Conservation (phyloP, 1,140 invertebrate genomes). For the Chlorops oryzae region DNA sequence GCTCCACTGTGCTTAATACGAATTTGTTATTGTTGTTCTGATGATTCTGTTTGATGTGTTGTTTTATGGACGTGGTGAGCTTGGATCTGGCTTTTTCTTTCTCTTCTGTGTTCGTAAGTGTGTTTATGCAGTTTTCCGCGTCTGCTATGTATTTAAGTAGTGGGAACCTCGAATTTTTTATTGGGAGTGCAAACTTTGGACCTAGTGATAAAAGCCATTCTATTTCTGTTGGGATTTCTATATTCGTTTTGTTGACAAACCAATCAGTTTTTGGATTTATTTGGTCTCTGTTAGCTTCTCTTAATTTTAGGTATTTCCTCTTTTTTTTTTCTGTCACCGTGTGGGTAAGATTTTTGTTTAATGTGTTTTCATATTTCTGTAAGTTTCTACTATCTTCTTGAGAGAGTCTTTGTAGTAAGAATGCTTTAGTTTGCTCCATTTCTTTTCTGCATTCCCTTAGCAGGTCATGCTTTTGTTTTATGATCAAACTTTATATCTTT, state of each 20-base stretch:
- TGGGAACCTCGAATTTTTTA: constrained; percentile 44
- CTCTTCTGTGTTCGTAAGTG: not conserved
- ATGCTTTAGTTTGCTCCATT: too few species aligned
- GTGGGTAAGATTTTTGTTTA: too few species aligned
- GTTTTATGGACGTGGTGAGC: not conserved
- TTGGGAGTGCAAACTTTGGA: constrained; percentile 6
- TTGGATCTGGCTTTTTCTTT: not conserved
- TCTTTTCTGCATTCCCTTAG: too few species aligned
- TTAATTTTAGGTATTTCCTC: too few species aligned
- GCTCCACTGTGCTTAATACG: constrained; percentile 4
- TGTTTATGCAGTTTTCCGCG: constrained; percentile 3
- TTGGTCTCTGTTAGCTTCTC: too few species aligned
- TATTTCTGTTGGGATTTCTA: constrained; percentile 33
- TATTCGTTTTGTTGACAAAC: constrained; percentile 40
- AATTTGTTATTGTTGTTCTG: not conserved
- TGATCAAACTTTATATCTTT: too few species aligned
- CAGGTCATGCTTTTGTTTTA: too few species aligned
- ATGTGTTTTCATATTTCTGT: too few species aligned
- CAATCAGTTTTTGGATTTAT: too few species aligned
- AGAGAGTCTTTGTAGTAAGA: too few species aligned
- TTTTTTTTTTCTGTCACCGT: too few species aligned
- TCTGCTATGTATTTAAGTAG: constrained; percentile 48
- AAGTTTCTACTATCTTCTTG: too few species aligned
- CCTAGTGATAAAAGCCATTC: constrained; percentile 15
- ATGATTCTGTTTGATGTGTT: not conserved